These are phyloP conservation scores for Pituophis catenifer DNA, from an alignment of 2,113 vertebrate genomes.

Conservation along the genomic window DNA sequence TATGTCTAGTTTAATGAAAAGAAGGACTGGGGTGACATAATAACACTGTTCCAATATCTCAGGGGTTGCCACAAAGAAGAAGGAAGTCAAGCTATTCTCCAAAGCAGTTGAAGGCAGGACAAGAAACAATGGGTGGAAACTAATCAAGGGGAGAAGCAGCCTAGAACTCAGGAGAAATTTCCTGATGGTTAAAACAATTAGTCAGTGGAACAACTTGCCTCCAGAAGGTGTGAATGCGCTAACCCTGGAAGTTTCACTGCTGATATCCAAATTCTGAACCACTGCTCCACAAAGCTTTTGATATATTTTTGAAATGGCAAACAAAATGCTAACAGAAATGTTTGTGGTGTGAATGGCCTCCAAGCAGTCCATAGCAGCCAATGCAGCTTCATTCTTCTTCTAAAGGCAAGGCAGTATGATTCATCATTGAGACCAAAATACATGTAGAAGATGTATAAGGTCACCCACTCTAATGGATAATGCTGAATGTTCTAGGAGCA, in stretches of 20 bases:
- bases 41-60: no score
- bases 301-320: neutral
- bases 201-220: no score
- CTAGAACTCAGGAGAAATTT: no score
- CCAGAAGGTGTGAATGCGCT: no score
- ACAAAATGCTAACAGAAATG: neutral
- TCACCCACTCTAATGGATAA: constrained; percentile 22
- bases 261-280: neutral
- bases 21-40: no score
- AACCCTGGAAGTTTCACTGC: neutral
- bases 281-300: neutral
- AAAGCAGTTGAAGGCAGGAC: no score
- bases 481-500: constrained; percentile 20
- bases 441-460: constrained; percentile 16
- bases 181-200: no score
- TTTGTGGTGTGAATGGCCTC: neutral
- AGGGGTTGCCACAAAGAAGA: no score
- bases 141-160: no score
- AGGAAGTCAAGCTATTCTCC: no score
- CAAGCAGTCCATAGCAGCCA: neutral
- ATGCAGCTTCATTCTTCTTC: neutral
- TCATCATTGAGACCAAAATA: neutral
- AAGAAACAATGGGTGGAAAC: no score
- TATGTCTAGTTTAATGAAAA: no score
- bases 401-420: neutral